Evolutionary conservation across 2,888 invertebrate species (phyloP).

Genomic region (Phoenoteleia sp.): DNA sequence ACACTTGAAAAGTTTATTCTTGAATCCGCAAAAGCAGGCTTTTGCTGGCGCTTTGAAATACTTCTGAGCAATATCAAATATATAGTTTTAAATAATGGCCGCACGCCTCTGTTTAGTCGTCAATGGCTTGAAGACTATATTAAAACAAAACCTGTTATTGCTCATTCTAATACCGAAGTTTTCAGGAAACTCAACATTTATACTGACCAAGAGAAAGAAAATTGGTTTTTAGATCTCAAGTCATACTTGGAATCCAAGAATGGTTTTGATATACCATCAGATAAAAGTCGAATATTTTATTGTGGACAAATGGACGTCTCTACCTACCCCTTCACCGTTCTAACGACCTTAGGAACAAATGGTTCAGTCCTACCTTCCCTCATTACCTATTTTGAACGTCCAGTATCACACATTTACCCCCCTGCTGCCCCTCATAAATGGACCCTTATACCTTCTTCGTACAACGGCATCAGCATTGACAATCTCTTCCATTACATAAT

Average conservation of each 20-base stretch:
- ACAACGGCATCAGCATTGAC: constrained; percentile 20
- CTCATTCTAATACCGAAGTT: background rate
- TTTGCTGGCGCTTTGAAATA: constrained; percentile 14
- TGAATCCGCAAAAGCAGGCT: constrained; percentile 26
- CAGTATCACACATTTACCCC: background rate
- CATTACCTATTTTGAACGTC: background rate
- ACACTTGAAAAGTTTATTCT: constrained; percentile 21
- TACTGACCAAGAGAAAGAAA: background rate
- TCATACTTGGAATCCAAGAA: background rate
- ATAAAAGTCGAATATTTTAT: constrained; percentile 7
- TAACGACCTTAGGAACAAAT: constrained; percentile 16
- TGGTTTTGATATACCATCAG: constrained; percentile 13
- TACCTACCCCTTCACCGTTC: constrained; percentile 11
- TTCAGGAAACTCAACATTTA: constrained; percentile 15
- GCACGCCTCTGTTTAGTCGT: background rate
- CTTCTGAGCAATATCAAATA: constrained; percentile 11
- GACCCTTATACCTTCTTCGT: background rate
- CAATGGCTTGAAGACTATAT: constrained; percentile 27
- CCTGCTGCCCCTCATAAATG: background rate
- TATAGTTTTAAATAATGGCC: constrained; percentile 11
- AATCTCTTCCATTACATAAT: constrained; percentile 34
- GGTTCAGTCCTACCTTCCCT: constrained; percentile 26
- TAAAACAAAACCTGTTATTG: constrained; percentile 4
- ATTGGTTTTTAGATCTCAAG: constrained; percentile 17
- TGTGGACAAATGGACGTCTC: constrained; percentile 20